A percentile compares a stretch with the other conserved stretches of the same genome.
phyloP scores from a whole-genome alignment of 1,140 invertebrate species.

The Trichonephila clavata region DNA sequence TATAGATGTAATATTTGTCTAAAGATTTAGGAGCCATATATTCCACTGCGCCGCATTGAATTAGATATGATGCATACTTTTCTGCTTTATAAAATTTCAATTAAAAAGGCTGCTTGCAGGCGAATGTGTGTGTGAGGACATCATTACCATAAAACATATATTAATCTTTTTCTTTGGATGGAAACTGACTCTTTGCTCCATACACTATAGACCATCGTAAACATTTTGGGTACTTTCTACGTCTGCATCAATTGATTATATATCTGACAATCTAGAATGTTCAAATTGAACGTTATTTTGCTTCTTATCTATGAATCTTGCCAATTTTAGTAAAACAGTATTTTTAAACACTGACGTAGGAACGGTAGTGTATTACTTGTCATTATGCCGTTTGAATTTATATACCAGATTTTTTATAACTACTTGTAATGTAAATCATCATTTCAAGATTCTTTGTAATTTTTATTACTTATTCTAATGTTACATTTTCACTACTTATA shows the following conservation, averaged over 20 bases:
- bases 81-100: background rate
- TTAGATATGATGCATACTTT: background rate
- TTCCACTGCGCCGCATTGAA: background rate
- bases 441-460: constrained; percentile 44
- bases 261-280: constrained; percentile 71
- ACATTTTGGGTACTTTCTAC: constrained; percentile 53
- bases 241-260: constrained; percentile 64
- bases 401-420: constrained; percentile 63
- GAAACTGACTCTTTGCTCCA: background rate
- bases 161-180: background rate
- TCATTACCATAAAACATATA: background rate
- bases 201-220: constrained; percentile 10
- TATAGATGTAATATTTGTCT: background rate
- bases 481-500: constrained; percentile 61
- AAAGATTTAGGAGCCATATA: background rate
- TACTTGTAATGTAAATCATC: constrained; percentile 54
- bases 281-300: constrained; percentile 71
- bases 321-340: constrained; percentile 70
- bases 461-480: constrained; percentile 58
- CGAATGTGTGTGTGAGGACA: constrained; percentile 7
- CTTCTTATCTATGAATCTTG: constrained; percentile 67
- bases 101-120: background rate
- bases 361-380: constrained; percentile 47
- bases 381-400: constrained; percentile 61
- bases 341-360: constrained; percentile 70